Evolutionary conservation across 2,113 vertebrate species (phyloP), one percentile per base, ranked within the genome.

Genomic region (Gymnorhina tibicen): DNA sequence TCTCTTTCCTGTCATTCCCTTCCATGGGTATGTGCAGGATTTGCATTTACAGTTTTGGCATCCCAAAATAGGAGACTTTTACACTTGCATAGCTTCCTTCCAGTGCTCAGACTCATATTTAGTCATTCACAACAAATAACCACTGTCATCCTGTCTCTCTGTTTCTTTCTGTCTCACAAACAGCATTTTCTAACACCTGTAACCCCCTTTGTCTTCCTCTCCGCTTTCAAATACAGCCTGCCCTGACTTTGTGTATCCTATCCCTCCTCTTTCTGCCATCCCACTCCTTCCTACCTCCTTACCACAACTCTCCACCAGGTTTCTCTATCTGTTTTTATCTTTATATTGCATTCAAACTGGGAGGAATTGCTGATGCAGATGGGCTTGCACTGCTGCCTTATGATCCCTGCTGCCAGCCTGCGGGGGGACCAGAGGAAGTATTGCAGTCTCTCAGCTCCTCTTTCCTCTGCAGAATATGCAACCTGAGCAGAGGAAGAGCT

Each of bases 291-390:
- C 79, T 88, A 96, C 64, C 47, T n/a, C 58, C 41, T 77, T 32
- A 93, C 56, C 60, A 9, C 85, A 94, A 14, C 68, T 73, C 84
- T 81, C 44, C n/a, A 32, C 46, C 52, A 63, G 39, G 41, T 95
- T 93, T 89, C 82, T 94, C 82, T 80, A 2, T 88, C 85, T 92
- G 32, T 32, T 90, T 88, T 93, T 84, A 86, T 93, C 87, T 94
- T 73, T 19, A 62, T 81, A 52, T 55, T 93, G 80, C 69, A 52
- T 88, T 97, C 79, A 88, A 85, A 28, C 11, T 69, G 44, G 91
- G 56, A 88, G 85, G 92, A 96, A 63, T 60, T 80, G 47, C 69
- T 84, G 81, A 62, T 87, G 89, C 66, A 82, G 53, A 76, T 85
- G 52, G 56, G 41, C 73, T 94, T 75, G 75, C 28, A 72, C 24